These are phyloP conservation scores for Megastigmus dorsalis DNA, from an alignment of 2,888 invertebrate species.

Conservation along the genomic window DNA sequence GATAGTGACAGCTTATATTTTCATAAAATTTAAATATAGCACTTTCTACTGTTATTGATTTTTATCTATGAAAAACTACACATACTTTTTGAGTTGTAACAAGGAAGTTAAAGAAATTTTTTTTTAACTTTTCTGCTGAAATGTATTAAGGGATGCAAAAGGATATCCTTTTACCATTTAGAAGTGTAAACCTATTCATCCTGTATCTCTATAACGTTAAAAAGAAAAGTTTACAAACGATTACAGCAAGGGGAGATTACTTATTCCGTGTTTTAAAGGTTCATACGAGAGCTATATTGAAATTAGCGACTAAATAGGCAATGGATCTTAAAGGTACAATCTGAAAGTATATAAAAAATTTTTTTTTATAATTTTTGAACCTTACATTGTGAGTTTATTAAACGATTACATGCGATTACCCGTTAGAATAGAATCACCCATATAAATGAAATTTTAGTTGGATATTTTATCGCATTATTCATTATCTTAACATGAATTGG, in stretches of 20 bases:
- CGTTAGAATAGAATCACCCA: background rate
- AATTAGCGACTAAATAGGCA: background rate
- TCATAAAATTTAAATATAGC: background rate
- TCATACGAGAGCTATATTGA: background rate
- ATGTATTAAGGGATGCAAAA: no score
- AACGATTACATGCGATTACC: background rate
- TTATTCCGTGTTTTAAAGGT: background rate
- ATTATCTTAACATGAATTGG: slow-evolving; percentile 84
- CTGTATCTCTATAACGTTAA: no score
- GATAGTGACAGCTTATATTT: background rate
- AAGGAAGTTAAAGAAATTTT: no score
- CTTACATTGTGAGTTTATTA: background rate
- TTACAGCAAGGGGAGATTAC: no score
- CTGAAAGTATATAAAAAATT: background rate
- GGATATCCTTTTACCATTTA: no score
- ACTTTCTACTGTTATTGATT: background rate
- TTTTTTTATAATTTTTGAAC: slow-evolving; percentile 4
- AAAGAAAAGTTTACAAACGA: no score
- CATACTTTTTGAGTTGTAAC: background rate
- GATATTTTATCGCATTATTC: slow-evolving; percentile 77
- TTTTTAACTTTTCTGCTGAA: no score
- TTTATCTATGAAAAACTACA: background rate
- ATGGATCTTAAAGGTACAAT: background rate
- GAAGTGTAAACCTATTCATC: no score
- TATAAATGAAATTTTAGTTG: slow-evolving; percentile 81